Evolutionary conservation across 1,140 invertebrate species (phyloP).

Genomic region (Yoshiicerus persimilis): DNA sequence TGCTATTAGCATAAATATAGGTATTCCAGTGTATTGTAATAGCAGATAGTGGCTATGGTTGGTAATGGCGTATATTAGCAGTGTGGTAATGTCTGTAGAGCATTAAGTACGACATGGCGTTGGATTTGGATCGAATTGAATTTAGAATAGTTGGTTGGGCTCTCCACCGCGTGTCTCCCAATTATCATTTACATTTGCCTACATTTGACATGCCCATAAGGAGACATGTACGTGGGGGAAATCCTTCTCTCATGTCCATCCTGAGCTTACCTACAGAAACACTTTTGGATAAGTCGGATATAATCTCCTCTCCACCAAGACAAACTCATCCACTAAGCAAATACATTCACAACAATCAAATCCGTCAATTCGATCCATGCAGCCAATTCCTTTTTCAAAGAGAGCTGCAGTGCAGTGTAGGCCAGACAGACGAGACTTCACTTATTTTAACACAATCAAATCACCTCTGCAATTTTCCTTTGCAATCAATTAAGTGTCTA

Average conservation of each 20-base stretch:
- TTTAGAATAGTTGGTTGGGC: not conserved
- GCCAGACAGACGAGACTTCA: not conserved
- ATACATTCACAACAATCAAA: not conserved
- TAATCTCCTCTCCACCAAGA: not conserved
- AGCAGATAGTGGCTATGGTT: not conserved
- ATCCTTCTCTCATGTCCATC: constrained; percentile 2
- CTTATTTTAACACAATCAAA: not conserved
- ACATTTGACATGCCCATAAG: constrained; percentile 16
- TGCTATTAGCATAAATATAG: not conserved
- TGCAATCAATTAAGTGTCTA: constrained; percentile 12
- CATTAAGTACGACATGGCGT: not conserved
- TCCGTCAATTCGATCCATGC: not conserved
- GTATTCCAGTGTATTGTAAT: not conserved
- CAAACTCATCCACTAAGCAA: not conserved
- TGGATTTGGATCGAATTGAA: constrained; percentile 7
- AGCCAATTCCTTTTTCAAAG: not conserved
- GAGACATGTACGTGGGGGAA: constrained; percentile 1
- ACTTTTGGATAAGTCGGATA: constrained; percentile 1
- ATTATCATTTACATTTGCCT: constrained; percentile 23
- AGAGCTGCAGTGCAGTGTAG: no score
- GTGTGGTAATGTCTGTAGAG: not conserved
- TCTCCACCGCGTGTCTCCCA: not conserved
- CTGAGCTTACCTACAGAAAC: not conserved
- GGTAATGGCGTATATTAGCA: not conserved
- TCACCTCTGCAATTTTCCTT: not conserved